Evolutionary conservation across 1,140 invertebrate genomes (phyloP), one percentile per base, ranked within the genome.

Genomic region (Stratiolaelaps scimitus): DNA sequence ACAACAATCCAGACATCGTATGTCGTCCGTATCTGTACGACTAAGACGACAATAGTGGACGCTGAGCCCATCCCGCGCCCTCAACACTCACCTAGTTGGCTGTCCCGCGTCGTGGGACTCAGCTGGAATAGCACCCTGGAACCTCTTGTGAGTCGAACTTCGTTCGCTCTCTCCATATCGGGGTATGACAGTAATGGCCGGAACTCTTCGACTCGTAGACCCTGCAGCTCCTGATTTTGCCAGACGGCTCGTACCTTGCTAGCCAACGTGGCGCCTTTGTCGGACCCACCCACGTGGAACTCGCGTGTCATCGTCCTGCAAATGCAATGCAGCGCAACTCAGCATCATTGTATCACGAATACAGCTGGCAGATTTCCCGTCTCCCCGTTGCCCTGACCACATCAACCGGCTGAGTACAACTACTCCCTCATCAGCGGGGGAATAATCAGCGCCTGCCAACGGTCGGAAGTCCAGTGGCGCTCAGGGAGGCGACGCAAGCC

Each of bases 231-330:
- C 17, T 60, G 53, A 60, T 13, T 60, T 23, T 26, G 26, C 53
- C 53, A 60, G 2, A 23, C 34, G 53, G 53, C 53, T 60, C 34
- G 26, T 15, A 60, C 26, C 34, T 60, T 60, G 26, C 34, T 26
- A 15, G 53, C 53, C 15, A 60, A 34, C 23, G 26, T 15, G 17
- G 53, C 13, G 2, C 53, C 53, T 23, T 60, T 60, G 23, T 60
- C 53, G 17, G 53, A 60, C 15, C 53, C 53, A 10, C 53, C 53
- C 15, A 60, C 53, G 53, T 60, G 53, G 53, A 60, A 60, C 26
- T 60, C 53, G 4, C 53, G 53, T 29, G 53, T 60, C 34, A 34
- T 60, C 2, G 26, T 26, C 53, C 53, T 60, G 53, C 17, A 60
- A 60, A 60, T 40, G 34, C 34, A 40, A 40, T 40, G 4, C 10